Conservation (phyloP, 2,113 vertebrate species). For the Uropsilus gracilis region DNA sequence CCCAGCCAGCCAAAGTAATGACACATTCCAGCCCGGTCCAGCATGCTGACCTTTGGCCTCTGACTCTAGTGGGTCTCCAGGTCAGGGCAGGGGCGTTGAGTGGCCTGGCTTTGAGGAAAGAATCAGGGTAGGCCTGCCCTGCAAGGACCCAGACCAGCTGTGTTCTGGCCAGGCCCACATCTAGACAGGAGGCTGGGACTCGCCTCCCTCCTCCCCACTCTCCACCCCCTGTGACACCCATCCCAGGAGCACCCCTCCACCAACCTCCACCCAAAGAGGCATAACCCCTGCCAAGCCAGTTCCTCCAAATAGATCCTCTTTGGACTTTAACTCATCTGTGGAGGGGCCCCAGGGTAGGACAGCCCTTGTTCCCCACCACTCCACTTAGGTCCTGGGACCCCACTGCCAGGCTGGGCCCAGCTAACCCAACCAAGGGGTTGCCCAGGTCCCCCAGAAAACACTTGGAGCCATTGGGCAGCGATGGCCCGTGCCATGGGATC, state of each 20-base stretch:
- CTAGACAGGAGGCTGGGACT: constrained; percentile 44
- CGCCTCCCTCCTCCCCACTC: not conserved
- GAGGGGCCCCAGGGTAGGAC: constrained; percentile 49
- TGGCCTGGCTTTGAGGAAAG: constrained; percentile 40
- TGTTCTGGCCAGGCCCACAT: constrained; percentile 12
- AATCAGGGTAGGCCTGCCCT: constrained; percentile 8
- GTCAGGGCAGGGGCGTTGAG: constrained; percentile 60
- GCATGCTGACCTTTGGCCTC: constrained; percentile 69
- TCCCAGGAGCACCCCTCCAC: not conserved
- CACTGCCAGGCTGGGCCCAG: constrained; percentile 76
- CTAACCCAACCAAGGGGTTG: constrained; percentile 65
- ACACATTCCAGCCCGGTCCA: constrained; percentile 79
- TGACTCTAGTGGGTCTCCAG: constrained; percentile 14
- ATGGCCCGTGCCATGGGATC: constrained; percentile 46
- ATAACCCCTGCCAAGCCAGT: constrained; percentile 36
- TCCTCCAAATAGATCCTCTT: constrained; percentile 65
- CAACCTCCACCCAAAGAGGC: not conserved
- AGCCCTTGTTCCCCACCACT: not conserved
- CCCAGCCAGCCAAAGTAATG: constrained; percentile 77
- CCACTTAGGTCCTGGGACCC: constrained; percentile 57
- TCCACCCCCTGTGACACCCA: not conserved
- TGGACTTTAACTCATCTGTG: constrained; percentile 53
- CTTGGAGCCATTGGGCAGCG: constrained; percentile 80
- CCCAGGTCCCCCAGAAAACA: constrained; percentile 65
- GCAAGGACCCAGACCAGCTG: not conserved